Percentiles rank a stretch among this genome's conserved stretches.
Evolutionary conservation across 2,797 vertebrate species (phyloP).

Genomic region (Peromyscus melanophrys): DNA sequence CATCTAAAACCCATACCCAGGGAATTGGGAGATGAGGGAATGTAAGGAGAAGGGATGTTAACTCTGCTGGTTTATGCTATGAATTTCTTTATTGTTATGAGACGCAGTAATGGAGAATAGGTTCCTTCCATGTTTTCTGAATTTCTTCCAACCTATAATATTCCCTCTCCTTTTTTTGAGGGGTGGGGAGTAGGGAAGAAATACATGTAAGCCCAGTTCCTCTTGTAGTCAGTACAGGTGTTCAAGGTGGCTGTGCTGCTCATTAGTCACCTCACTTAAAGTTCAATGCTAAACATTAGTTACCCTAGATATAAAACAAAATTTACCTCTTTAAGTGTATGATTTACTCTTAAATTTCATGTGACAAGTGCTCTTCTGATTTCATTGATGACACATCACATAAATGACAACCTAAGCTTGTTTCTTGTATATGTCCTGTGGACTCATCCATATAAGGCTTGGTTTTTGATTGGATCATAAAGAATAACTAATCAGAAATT

Average conservation of each 20-base stretch:
- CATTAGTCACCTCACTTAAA: not conserved
- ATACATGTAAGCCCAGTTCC: not conserved
- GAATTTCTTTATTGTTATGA: not conserved
- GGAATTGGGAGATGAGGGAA: not conserved
- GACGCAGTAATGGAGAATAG: not conserved
- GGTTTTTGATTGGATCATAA: not conserved
- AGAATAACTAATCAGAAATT: not conserved
- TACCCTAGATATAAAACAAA: slow-evolving; percentile 34
- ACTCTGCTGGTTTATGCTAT: not conserved
- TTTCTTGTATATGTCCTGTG: not conserved
- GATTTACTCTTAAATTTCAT: not conserved
- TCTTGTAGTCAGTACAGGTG: not conserved
- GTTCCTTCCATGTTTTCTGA: not conserved
- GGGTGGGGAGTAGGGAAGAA: not conserved
- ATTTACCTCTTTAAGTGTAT: not conserved
- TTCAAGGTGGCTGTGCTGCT: not conserved
- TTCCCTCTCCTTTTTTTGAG: not conserved
- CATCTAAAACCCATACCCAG: not conserved
- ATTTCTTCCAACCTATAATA: not conserved
- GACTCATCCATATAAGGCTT: not conserved
- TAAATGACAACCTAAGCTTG: not conserved
- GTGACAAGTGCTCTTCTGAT: not conserved
- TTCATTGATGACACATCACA: not conserved
- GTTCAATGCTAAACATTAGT: not conserved
- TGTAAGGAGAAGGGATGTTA: not conserved